phyloP scores from a whole-genome alignment of 2,888 invertebrate genomes.

The Stenodera caucasica region DNA sequence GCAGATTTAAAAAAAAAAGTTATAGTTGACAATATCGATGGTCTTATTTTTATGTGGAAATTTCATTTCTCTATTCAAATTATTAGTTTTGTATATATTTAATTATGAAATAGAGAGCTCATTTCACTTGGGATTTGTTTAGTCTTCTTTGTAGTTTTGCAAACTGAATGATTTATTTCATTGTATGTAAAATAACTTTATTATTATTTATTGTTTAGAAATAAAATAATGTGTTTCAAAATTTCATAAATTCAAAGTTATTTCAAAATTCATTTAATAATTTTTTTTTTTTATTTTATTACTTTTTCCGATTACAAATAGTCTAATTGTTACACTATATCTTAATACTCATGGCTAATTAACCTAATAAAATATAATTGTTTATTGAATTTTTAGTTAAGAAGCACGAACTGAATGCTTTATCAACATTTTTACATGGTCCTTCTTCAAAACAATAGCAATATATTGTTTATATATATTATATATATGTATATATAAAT shows the following conservation, averaged over 20 bases:
- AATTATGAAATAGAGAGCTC: neutral
- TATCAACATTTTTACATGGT: constrained; percentile 34
- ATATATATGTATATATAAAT: neutral
- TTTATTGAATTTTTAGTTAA: constrained; percentile 31
- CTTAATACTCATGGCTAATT: constrained; percentile 33
- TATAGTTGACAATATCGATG: too few species aligned
- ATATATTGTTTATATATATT: constrained; percentile 1
- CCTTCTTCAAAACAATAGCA: constrained; percentile 22
- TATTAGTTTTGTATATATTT: neutral
- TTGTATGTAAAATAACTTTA: neutral
- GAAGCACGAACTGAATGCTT: constrained; percentile 37
- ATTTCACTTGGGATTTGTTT: constrained; percentile 18
- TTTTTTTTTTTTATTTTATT: constrained; percentile 19
- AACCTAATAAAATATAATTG: constrained; percentile 34
- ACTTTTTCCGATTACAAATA: constrained; percentile 17
- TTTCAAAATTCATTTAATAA: constrained; percentile 26
- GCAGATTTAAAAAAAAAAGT: too few species aligned
- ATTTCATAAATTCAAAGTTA: constrained; percentile 19
- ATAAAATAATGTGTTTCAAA: constrained; percentile 5
- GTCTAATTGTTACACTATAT: constrained; percentile 23
- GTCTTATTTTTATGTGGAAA: too few species aligned
- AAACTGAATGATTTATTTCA: constrained; percentile 4
- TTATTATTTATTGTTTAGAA: neutral
- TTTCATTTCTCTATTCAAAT: neutral
- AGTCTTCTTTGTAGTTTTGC: constrained; percentile 18